Percentiles rank a stretch among this genome's conserved stretches.
phyloP scores from a whole-genome alignment of 2,797 vertebrate genomes.

The Poliocrania exsul region DNA sequence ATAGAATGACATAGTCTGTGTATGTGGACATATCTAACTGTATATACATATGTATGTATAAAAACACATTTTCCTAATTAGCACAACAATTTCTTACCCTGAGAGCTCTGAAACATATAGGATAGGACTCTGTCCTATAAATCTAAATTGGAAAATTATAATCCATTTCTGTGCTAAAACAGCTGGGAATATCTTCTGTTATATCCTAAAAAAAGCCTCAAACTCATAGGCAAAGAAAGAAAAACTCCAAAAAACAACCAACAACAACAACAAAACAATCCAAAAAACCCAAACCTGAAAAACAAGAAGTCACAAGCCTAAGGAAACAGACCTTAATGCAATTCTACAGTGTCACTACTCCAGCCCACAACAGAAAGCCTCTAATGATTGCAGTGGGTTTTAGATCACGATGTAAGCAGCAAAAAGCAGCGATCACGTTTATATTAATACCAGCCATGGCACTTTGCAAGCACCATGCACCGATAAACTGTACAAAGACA shows the following conservation, averaged over 20 bases:
- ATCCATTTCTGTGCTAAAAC: background rate
- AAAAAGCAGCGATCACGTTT: background rate
- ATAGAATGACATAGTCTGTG: fast-evolving
- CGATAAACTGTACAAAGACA: background rate
- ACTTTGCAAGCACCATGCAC: background rate
- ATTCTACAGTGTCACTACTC: background rate
- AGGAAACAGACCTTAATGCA: background rate
- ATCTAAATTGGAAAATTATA: background rate
- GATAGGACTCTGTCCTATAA: background rate
- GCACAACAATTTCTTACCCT: background rate
- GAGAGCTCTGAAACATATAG: background rate
- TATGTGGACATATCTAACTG: background rate
- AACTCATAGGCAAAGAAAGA: background rate
- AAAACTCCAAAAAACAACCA: background rate
- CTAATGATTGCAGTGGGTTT: background rate
- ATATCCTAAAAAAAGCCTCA: background rate
- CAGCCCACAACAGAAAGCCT: background rate
- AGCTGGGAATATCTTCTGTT: background rate
- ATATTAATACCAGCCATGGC: background rate
- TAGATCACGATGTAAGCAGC: background rate
- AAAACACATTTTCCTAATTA: background rate
- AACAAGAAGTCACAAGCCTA: background rate
- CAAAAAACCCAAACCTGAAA: background rate
- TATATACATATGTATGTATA: background rate
- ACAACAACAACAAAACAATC: background rate